A percentile compares a stretch with the other conserved stretches of the same genome.
These are phyloP conservation scores for Drymonia ruficornis DNA, from an alignment of 2,888 invertebrate species.

Conservation along the genomic window DNA sequence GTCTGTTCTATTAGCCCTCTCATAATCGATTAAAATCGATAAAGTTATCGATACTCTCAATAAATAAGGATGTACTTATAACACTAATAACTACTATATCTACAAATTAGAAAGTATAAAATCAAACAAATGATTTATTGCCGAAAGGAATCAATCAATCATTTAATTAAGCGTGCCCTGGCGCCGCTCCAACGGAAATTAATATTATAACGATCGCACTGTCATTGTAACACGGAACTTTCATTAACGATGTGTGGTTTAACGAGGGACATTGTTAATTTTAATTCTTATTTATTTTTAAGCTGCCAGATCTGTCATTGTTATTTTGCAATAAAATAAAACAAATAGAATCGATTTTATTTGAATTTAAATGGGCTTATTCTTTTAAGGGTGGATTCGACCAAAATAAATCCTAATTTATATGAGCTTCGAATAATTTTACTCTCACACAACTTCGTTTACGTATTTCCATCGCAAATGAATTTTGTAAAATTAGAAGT, in stretches of 20 bases:
- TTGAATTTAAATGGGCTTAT: no score
- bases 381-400: no score
- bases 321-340: no score
- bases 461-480: no score
- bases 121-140: constrained; percentile 4
- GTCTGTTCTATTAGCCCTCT: no score
- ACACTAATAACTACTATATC: not conserved
- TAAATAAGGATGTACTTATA: not conserved
- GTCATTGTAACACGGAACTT: constrained; percentile 33
- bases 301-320: constrained; percentile 16
- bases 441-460: no score
- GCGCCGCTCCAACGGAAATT: constrained; percentile 35
- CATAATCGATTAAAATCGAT: no score
- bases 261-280: constrained; percentile 29
- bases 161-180: constrained; percentile 32
- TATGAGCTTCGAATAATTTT: no score
- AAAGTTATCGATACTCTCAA: not conserved
- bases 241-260: constrained; percentile 35
- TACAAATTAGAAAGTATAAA: constrained; percentile 2
- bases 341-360: no score
- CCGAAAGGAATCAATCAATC: constrained; percentile 31
- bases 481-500: no score
- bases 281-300: constrained; percentile 20
- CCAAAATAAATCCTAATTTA: no score
- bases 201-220: constrained; percentile 33